Evolutionary conservation across 1,140 invertebrate genomes (phyloP).

Genomic region (Ditylenchus dipsaci): DNA sequence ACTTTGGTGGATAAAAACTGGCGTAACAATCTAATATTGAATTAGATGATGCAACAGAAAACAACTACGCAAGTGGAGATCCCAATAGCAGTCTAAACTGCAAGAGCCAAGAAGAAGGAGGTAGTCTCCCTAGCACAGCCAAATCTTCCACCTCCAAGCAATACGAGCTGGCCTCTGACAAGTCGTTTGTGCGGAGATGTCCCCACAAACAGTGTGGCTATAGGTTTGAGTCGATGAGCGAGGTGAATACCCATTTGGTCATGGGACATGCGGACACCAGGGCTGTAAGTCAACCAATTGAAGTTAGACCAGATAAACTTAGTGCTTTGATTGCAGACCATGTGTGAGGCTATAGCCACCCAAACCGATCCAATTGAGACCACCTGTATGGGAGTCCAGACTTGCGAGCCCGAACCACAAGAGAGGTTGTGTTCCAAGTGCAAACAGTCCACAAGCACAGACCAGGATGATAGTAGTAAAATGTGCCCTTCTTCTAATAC

Average conservation of each 20-base stretch:
- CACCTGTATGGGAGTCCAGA: neutral
- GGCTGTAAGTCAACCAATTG: constrained; percentile 18
- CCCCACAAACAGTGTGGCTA: constrained; percentile 37
- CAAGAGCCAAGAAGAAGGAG: too few species aligned
- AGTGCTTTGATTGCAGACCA: constrained; percentile 13
- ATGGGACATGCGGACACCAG: constrained; percentile 22
- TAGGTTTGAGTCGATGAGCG: constrained; percentile 17
- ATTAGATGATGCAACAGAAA: too few species aligned
- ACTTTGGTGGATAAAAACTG: too few species aligned
- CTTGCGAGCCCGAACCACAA: constrained; percentile 10
- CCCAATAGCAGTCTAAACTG: too few species aligned
- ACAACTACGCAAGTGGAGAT: too few species aligned
- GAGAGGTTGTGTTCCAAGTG: constrained; percentile 14
- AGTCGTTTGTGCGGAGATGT: constrained; percentile 12
- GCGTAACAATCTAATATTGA: too few species aligned
- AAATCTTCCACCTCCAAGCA: constrained; percentile 7
- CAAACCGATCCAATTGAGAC: constrained; percentile 15
- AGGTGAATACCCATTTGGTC: constrained; percentile 33
- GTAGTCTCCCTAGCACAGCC: neutral
- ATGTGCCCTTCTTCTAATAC: neutral
- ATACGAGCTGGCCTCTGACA: constrained; percentile 1
- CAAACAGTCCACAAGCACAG: constrained; percentile 1
- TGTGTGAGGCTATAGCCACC: constrained; percentile 22
- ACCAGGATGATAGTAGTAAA: neutral
- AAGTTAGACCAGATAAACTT: constrained; percentile 6